Evolutionary conservation across 2,888 invertebrate genomes (phyloP), one percentile per base, ranked within the genome.

Genomic region (Girardia tigrina): DNA sequence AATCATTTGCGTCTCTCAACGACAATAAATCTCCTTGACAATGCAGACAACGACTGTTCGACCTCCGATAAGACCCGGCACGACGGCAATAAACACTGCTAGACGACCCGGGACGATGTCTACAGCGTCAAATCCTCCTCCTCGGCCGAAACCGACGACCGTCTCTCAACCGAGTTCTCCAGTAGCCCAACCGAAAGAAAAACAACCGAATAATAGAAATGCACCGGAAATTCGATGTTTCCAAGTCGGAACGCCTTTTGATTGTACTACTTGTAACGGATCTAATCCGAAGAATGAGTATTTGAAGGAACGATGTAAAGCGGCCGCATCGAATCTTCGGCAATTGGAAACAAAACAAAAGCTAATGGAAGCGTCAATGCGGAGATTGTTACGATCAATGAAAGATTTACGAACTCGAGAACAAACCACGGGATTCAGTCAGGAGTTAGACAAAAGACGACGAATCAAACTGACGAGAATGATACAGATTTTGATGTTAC

Each of bases 401-500:
- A 29, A 42, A 56, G 74, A 74, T 42, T 28, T 74, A 2, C 20
- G 74, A 69, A 2, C 42, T 1, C 56, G 26, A 42, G 74, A 74
- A 42, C 23, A 74, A 20, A 69, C 27, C 70, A 42, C 69, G 8
- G 74, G 74, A 42, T 56, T 26, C 28, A 74, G 42, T 27, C 27
- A 14, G 4, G 74, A 74, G 70, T 20, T 74, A 28, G 74, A 74
- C 20, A 42, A 42, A 72, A 29, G 74, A 12, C 74, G 74, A n/a
- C 36, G 74, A 73, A 26, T 74, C 20, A 74, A 74, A 28, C 20
- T 74, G 12, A 74, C 74, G n/a, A 23, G 74, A 26, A 74, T 74
- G 74, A 74, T 74, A 6, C 74, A 74, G 74, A 74, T 74, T 26
- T 26, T 74, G 72, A 74, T 74, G 74, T 27, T 74, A 23, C 74